Base-by-base conservation (phyloP, 2,888 invertebrate genomes). In the Acanthosoma haemorrhoidale region DNA sequence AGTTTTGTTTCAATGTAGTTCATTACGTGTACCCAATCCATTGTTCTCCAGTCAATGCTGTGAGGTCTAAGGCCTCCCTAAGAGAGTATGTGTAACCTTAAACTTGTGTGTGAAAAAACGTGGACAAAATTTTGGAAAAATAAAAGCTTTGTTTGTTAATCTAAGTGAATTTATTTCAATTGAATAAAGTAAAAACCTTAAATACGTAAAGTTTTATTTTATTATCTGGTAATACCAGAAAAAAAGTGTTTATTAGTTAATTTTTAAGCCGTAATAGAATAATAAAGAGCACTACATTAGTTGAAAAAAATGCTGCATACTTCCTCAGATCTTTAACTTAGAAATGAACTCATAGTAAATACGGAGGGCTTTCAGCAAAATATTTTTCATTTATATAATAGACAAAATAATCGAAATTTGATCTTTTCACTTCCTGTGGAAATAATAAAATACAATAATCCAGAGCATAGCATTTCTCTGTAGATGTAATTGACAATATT, bases 1-100 rank as follows among this genome's bases (percentile, higher is more conserved):
- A 34, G 36, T 36, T 61, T 60, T 38, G 36, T 61, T 61, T 61
- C 13, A 36, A 61, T 61, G 61, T 61, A 61, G 61, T 61, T 61
- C 36, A 36, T 61, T 32, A 36, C 36, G 36, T 61, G 61, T 34
- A 61, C 1, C 51, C 34, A 34, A 16, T 18, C 36, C 61, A 34
- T n/a, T 34, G 21, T 61, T 38, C 38, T 36, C 38, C 32, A 36
- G 21, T 16, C 61, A 36, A 60, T 36, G 34, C 34, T 61, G 38
- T 61, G 61, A 13, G 16, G 36, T 36, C 38, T 61, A 61, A 21
- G 61, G 61, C 61, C 61, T 60, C 61, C 61, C 61, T 61, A 21
- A 36, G 36, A 61, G 36, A 61, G 13, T 38, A 16, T 36, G 21
- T 34, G 13, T 51, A 51, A n/a, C 51, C 29, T 13, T 51, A 51